Evolutionary conservation across 1,140 invertebrate species (phyloP), one percentile per base, ranked within the genome.

Genomic region (Oedothorax gibbosus): DNA sequence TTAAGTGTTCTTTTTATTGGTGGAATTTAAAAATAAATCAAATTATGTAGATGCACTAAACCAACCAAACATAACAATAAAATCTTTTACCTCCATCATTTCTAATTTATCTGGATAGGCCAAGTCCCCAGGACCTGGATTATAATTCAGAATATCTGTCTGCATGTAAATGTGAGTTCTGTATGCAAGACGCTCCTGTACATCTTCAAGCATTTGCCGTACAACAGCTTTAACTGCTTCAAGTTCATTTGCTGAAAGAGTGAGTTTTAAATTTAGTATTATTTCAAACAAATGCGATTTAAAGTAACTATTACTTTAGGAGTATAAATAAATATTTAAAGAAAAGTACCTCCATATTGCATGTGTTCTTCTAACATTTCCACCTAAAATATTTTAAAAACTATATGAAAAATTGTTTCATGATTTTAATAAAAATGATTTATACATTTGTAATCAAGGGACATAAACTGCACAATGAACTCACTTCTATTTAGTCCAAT

Each of bases 321-420:
- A 66, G 3, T 1, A 51, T 71, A 35, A 35, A 57, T 56, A 4
- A 35, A n/a, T 53, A 35, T 57, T 50, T 50, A 64, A 14, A 66
- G 65, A 53, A 54, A 81, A 91, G 93, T 90, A 95, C 95, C 92
- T 90, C 96, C 96, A 87, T 94, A 95, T 86, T 94, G 93, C 1
- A 97, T 95, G 88, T 98, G 96, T 88, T 99, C 97, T 88, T 98
- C 96, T 11, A 99, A 91, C 93, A 99, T 97, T 92, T 99, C 98
- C 66, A 96, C 93, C 88, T 90, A 69, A 88, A 87, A 79, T 73
- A 71, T 85, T 35, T 2, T 35, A 76, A 65, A 21, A 12, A 62
- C 12, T n/a, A 12, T 18, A 15, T 62, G 18, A 62, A 15, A 62
- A 62, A 2, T 2, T 62, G 57, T 15, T 62, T 62, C 12, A 62